Percentiles rank a stretch among this genome's conserved stretches.
Evolutionary conservation across 1,140 invertebrate genomes (phyloP).

Genomic region (Oreohelix idahoensis): DNA sequence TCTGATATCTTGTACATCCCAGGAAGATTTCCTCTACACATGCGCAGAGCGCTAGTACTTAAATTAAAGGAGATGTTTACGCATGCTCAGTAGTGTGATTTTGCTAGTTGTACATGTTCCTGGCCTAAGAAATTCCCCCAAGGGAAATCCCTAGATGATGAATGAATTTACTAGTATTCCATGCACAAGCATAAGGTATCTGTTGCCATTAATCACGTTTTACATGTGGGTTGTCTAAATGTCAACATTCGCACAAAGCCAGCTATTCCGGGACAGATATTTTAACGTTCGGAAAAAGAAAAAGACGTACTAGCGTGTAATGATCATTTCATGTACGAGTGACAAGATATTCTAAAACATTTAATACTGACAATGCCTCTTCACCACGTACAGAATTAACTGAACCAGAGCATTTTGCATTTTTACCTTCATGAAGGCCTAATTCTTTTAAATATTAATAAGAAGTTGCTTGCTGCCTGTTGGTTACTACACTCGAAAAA

Average conservation of each 20-base stretch:
- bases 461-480: too few relatives aligned
- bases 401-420: not conserved
- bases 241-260: slow-evolving; percentile 27
- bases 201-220: slow-evolving; percentile 14
- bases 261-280: slow-evolving; percentile 7
- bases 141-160: slow-evolving; percentile 53
- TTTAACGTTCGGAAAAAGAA: not conserved
- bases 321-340: too few relatives aligned
- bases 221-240: slow-evolving; percentile 1
- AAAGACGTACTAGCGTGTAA: not conserved
- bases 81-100: slow-evolving; percentile 44
- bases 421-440: too few relatives aligned
- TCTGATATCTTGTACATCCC: slow-evolving; percentile 59
- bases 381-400: too few relatives aligned
- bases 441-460: too few relatives aligned
- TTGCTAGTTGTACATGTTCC: slow-evolving; percentile 40
- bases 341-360: too few relatives aligned
- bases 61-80: slow-evolving; percentile 47
- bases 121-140: slow-evolving; percentile 57
- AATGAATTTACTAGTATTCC: slow-evolving; percentile 58
- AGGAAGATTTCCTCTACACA: slow-evolving; percentile 60
- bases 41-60: slow-evolving; percentile 49
- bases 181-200: slow-evolving; percentile 37
- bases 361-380: too few relatives aligned
- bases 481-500: too few relatives aligned